These are phyloP conservation scores for Chaenogobius annularis DNA, from an alignment of 2,113 vertebrate genomes.

Conservation along the genomic window DNA sequence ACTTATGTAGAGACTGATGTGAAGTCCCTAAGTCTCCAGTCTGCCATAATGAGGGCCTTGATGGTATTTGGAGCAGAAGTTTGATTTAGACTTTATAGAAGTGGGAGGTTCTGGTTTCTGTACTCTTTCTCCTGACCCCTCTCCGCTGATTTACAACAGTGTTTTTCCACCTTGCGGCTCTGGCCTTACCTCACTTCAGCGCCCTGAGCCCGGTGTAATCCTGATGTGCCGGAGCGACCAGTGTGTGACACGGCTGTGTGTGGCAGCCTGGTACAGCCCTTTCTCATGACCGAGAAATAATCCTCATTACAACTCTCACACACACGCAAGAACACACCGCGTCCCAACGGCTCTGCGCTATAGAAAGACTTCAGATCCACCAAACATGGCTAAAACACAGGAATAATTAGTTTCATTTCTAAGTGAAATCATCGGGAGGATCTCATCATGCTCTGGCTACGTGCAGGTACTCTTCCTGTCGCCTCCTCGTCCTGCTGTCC, in stretches of 20 bases:
- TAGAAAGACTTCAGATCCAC: constrained; percentile 47
- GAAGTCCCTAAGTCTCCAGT: too few species aligned
- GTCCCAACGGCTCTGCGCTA: constrained; percentile 42
- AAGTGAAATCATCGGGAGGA: constrained; percentile 68
- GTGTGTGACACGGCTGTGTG: constrained; percentile 79
- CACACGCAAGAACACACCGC: constrained; percentile 46
- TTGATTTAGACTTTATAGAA: not conserved
- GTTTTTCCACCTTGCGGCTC: not conserved
- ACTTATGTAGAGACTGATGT: too few species aligned
- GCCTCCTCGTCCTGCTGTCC: constrained; percentile 28
- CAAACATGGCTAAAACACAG: constrained; percentile 75
- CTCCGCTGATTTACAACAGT: not conserved
- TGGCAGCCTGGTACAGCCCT: constrained; percentile 83
- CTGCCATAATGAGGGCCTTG: too few species aligned
- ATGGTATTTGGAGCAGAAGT: too few species aligned
- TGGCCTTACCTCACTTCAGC: constrained; percentile 9
- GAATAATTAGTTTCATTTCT: constrained; percentile 62
- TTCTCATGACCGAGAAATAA: constrained; percentile 82
- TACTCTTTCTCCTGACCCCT: not conserved
- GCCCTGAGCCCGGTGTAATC: constrained; percentile 65
- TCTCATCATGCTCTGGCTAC: constrained; percentile 81
- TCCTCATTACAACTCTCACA: constrained; percentile 74
- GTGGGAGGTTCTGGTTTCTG: not conserved
- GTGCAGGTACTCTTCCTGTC: constrained; percentile 71
- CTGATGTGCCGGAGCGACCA: constrained; percentile 65